These are phyloP conservation scores for Hipparchia sbordonii DNA, from an alignment of 2,888 invertebrate genomes.

Conservation along the genomic window DNA sequence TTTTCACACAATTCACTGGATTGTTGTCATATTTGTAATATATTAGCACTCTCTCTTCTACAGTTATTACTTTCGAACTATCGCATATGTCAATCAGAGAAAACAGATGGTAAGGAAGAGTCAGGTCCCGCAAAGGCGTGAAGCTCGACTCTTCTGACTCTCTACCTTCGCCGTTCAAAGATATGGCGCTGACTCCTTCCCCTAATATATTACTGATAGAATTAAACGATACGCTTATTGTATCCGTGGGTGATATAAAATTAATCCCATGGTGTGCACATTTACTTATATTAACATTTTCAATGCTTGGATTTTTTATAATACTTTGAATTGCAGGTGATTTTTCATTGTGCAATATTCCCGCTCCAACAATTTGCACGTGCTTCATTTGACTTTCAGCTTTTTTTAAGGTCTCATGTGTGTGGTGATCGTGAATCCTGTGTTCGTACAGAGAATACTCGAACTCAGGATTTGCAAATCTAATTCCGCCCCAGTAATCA, in stretches of 20 bases:
- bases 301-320: constrained; percentile 91
- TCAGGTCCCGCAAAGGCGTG: constrained; percentile 90
- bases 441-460: constrained; percentile 93
- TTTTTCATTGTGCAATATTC: constrained; percentile 97
- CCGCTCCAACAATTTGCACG: constrained; percentile 95
- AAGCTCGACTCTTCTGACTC: constrained; percentile 95
- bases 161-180: constrained; percentile 95
- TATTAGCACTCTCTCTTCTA: constrained; percentile 94
- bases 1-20: constrained; percentile 98
- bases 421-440: constrained; percentile 90
- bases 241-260: constrained; percentile 93
- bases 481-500: constrained; percentile 98
- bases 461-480: constrained; percentile 95
- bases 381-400: constrained; percentile 90
- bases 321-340: constrained; percentile 96
- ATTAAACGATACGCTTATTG: constrained; percentile 89
- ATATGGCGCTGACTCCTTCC: constrained; percentile 93
- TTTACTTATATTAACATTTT: constrained; percentile 91
- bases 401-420: constrained; percentile 87
- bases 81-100: constrained; percentile 98
- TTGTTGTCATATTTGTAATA: constrained; percentile 99
- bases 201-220: constrained; percentile 92
- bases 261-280: constrained; percentile 97
- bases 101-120: constrained; percentile 95
- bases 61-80: constrained; percentile 93